Percentiles rank a stretch among this genome's conserved stretches.
phyloP scores from a whole-genome alignment of 2,113 vertebrate genomes.

The Coptodon rendalli region DNA sequence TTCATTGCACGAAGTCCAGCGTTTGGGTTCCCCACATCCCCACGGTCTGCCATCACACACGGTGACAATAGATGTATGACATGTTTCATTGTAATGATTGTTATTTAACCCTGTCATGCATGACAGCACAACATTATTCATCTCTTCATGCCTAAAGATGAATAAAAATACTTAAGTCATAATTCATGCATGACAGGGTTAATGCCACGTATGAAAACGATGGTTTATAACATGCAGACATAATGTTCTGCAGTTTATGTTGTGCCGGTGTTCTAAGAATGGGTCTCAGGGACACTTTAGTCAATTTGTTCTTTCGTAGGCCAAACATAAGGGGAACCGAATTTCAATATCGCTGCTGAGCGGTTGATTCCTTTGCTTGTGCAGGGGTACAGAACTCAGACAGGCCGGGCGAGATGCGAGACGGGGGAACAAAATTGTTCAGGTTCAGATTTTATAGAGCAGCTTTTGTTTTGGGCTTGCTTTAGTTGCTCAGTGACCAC shows the following conservation, averaged over 20 bases:
- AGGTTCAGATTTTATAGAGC: slow-evolving; percentile 64
- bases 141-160: neutral
- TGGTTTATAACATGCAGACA: neutral
- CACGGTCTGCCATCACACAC: neutral
- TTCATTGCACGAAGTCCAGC: neutral
- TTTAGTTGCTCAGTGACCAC: slow-evolving; percentile 79
- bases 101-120: neutral
- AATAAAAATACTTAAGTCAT: neutral
- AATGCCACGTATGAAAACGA: neutral
- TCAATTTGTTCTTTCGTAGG: slow-evolving; percentile 5
- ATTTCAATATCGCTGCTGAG: neutral
- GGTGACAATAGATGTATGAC: accelerated
- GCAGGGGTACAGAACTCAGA: neutral
- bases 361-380: neutral
- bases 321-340: neutral
- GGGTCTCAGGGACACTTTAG: neutral
- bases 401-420: neutral
- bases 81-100: neutral
- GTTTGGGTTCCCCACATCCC: neutral
- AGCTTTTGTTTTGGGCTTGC: slow-evolving; percentile 65
- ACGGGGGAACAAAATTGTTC: slow-evolving; percentile 37
- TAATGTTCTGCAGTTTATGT: neutral
- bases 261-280: neutral
- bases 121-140: neutral
- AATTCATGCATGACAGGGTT: neutral